phyloP scores from a whole-genome alignment of 2,113 vertebrate species.

The Thunnus maccoyii region DNA sequence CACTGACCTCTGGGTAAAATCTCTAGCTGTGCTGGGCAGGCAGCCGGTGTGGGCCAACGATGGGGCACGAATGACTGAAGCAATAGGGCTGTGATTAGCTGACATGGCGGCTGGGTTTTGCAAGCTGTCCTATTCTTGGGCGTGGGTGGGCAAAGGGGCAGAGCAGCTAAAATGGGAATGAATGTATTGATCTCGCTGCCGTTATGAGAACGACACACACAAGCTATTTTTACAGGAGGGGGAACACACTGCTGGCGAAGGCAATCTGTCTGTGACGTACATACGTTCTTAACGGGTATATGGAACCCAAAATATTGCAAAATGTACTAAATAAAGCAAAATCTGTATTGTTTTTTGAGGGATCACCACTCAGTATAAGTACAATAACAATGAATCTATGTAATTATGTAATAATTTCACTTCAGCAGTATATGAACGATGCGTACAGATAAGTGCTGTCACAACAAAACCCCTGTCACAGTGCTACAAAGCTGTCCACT shows the following conservation, averaged over 20 bases:
- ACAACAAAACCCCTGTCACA: conserved; percentile 22
- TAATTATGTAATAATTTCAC: conserved; percentile 17
- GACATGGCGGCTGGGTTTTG: conserved; percentile 81
- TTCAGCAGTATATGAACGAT: conserved; percentile 15
- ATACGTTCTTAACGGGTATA: conserved; percentile 53
- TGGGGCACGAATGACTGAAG: conserved; percentile 73
- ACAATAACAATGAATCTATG: not conserved
- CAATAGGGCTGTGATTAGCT: conserved; percentile 82
- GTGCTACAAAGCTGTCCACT: conserved; percentile 32
- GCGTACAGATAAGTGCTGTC: conserved; percentile 5
- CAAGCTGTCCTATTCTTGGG: conserved; percentile 85
- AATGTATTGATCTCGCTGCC: conserved; percentile 83
- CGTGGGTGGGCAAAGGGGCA: conserved; percentile 72
- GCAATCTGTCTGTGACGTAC: conserved; percentile 81
- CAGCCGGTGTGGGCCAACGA: conserved; percentile 60
- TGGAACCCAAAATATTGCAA: not conserved
- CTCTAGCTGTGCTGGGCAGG: conserved; percentile 72
- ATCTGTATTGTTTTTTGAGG: not conserved
- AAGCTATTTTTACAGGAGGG: conserved; percentile 84
- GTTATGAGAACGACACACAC: conserved; percentile 81
- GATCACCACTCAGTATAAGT: not conserved
- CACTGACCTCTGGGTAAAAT: conserved; percentile 81
- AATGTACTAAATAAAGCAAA: not conserved
- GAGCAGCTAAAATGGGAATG: conserved; percentile 80
- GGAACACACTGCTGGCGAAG: conserved; percentile 78